Evolutionary conservation across 1,140 invertebrate genomes (phyloP).

Genomic region (Drosophila pallidifrons): DNA sequence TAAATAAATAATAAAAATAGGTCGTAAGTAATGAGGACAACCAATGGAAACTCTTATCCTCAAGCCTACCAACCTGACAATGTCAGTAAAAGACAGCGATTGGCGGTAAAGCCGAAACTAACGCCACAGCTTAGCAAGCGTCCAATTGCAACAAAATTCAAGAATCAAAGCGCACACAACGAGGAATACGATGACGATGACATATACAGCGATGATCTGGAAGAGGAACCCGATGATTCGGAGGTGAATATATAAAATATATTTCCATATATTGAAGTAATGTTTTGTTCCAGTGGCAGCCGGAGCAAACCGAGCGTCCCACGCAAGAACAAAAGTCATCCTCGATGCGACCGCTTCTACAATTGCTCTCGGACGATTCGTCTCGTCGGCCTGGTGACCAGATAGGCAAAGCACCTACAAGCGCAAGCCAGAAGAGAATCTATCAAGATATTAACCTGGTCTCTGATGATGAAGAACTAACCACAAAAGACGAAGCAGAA

Average conservation of each 20-base stretch:
- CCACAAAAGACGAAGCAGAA: not conserved
- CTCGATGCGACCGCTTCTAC: slow-evolving; percentile 23
- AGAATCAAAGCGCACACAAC: not conserved
- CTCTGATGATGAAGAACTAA: slow-evolving; percentile 21
- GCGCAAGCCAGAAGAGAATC: not conserved
- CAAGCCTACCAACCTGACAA: not conserved
- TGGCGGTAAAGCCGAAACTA: not conserved
- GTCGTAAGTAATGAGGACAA: slow-evolving; percentile 13
- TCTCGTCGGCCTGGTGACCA: not conserved
- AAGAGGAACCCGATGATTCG: not conserved
- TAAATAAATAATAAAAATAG: slow-evolving; percentile 14
- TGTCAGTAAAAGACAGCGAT: slow-evolving; percentile 5
- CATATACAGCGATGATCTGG: slow-evolving; percentile 8
- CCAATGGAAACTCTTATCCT: not conserved
- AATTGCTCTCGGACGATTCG: slow-evolving; percentile 26
- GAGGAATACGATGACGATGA: not conserved
- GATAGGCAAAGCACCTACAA: not conserved
- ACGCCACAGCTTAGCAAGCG: not conserved
- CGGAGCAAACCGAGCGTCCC: not conserved
- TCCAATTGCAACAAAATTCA: slow-evolving; percentile 5
- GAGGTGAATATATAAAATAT: slow-evolving; percentile 9
- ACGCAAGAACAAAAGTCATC: not conserved
- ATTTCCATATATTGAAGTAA: too few species aligned
- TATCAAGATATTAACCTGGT: slow-evolving; percentile 18
- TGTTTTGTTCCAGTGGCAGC: not conserved